phyloP scores from a whole-genome alignment of 2,113 vertebrate genomes.

The Isichthys henryi region DNA sequence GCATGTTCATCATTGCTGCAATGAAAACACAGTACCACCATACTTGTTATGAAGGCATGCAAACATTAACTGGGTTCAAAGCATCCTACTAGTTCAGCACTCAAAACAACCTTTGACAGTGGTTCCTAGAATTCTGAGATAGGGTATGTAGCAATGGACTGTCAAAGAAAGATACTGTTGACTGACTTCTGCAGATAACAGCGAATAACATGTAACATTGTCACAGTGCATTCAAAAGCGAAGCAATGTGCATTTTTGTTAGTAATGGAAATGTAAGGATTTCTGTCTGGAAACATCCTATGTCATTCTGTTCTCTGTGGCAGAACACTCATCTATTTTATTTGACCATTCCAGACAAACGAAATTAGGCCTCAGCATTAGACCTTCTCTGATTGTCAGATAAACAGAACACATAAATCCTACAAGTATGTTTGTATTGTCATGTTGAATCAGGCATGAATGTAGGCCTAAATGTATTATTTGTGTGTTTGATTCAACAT shows the following conservation, averaged over 20 bases:
- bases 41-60: not conserved
- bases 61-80: not conserved
- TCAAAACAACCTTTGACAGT: not conserved
- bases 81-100: not conserved
- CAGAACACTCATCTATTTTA: not conserved
- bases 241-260: not conserved
- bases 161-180: not conserved
- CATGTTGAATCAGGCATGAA: not conserved
- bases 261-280: not conserved
- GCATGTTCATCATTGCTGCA: not conserved
- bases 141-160: not conserved
- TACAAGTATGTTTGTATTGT: not conserved
- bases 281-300: not conserved
- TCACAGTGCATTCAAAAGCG: not conserved
- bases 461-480: not conserved
- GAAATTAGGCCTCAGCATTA: not conserved
- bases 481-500: not conserved
- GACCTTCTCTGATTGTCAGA: not conserved
- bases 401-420: not conserved
- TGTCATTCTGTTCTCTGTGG: not conserved
- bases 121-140: not conserved
- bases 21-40: not conserved
- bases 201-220: not conserved
- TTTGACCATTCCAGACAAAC: not conserved
- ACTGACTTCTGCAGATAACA: not conserved